Conservation (phyloP, 2,888 invertebrate species). For the Netelia inedita region DNA sequence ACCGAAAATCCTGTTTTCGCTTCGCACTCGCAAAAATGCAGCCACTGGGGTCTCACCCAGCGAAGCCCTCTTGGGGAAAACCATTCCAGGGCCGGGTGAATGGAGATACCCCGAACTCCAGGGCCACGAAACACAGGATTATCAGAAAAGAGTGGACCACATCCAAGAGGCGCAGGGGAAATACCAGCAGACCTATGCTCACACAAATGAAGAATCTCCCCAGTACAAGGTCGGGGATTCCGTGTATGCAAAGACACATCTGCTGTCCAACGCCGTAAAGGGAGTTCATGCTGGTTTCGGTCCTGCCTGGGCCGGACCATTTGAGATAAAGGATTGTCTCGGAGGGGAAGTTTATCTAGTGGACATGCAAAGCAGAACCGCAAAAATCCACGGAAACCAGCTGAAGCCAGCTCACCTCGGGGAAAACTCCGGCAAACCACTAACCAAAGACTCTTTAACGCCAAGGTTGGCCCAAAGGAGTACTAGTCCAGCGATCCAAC, state of each 20-base stretch:
- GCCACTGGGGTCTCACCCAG: slow-evolving; percentile 9
- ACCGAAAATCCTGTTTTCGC: neutral
- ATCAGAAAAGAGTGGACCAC: neutral
- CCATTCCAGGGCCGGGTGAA: neutral
- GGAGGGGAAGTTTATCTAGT: neutral
- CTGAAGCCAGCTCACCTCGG: neutral
- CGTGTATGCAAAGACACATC: neutral
- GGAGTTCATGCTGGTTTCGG: slow-evolving; percentile 21
- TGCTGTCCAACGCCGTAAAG: neutral
- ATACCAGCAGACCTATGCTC: slow-evolving; percentile 2
- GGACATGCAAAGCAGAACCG: neutral
- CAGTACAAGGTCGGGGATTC: slow-evolving; percentile 1
- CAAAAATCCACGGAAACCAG: too few relatives aligned
- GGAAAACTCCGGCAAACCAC: neutral
- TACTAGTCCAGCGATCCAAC: neutral
- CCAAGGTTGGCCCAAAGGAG: neutral
- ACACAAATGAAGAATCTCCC: neutral
- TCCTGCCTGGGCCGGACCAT: neutral
- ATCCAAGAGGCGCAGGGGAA: neutral
- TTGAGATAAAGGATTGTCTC: neutral
- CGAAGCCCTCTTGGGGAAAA: slow-evolving; percentile 21
- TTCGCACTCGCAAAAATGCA: slow-evolving; percentile 15
- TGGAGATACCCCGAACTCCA: neutral
- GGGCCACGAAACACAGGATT: neutral
- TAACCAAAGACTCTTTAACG: neutral